Evolutionary conservation across 1,140 invertebrate genomes (phyloP), one percentile per base, ranked within the genome.

Genomic region (Cydia splendana): DNA sequence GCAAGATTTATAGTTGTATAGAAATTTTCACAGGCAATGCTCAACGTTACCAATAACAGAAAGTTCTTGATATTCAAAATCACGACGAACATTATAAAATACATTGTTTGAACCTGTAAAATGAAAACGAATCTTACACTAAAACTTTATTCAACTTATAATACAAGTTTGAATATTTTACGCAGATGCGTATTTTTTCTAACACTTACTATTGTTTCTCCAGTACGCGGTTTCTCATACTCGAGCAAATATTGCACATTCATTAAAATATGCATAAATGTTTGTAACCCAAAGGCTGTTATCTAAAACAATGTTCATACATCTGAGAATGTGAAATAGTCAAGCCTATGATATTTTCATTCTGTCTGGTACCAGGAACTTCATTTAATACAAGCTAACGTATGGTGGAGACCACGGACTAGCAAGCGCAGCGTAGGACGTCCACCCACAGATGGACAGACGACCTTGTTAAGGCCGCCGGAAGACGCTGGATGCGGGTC

Each of bases 11-110:
- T n/a, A 7, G 28, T 34, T 38, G 1, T 38, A 38, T 71, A 71
- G 34, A 42, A 71, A 38, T 71, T 71, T 9, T 71, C 67, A 71
- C 67, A 71, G 34, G 67, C 34, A 10, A 71, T 71, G 30, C 67
- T 71, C 30, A 71, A 18, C 0, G 2, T 71, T 15, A 71, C 7
- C 30, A 71, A 34, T 18, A 71, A n/a, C 5, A 24, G 18, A 10
- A 71, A 9, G n/a, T 71, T 45, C 15, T 71, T 71, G 3, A 10
- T 9, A 71, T 18, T 71, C 67, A 15, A 42, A 15, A 34, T 6
- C 9, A 30, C 15, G 28, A 67, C 6, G 18, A n/a, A 62, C 0
- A 24, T n/a, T 62, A 0, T 12, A 4, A 62, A 4, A 2, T 24
- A 7, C 15, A n/a, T 9, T 20, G 18, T 10, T 62, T 20, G 5